These are phyloP conservation scores for Crambe crambe DNA, from an alignment of 37 sponge, comb jelly and placozoan species.

Conservation along the genomic window DNA sequence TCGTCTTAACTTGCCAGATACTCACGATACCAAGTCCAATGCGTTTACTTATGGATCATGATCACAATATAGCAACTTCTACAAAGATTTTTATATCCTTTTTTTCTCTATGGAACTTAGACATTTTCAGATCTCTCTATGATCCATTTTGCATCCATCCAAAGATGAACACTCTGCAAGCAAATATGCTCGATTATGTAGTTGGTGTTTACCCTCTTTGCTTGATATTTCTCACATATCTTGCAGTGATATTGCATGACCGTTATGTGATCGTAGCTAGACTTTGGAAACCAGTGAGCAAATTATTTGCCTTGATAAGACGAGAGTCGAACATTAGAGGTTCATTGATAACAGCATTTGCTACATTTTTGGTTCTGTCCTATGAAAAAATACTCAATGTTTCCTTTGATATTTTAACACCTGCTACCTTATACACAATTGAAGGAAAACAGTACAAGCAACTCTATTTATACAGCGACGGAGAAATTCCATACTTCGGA, in stretches of 20 bases:
- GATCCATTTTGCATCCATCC: conserved; percentile 28
- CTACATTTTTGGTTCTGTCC: conserved; percentile 17
- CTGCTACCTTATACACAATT: neutral
- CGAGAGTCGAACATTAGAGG: conserved; percentile 6
- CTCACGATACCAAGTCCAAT: neutral
- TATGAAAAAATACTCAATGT: neutral
- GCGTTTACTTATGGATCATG: too few relatives aligned
- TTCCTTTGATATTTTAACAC: conserved; percentile 13
- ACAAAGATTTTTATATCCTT: neutral
- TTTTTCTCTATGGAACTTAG: conserved; percentile 12
- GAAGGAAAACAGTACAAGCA: neutral
- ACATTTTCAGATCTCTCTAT: conserved; percentile 4
- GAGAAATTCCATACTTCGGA: conserved; percentile 2
- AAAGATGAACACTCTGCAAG: neutral
- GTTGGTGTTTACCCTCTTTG: conserved; percentile 8
- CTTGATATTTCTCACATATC: conserved; percentile 3
- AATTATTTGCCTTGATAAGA: neutral
- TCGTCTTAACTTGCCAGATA: neutral
- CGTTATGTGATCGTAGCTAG: neutral
- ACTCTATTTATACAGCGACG: neutral
- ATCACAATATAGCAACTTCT: too few relatives aligned
- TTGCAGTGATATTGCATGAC: conserved; percentile 3
- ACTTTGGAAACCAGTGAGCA: neutral
- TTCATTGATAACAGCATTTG: conserved; percentile 16
- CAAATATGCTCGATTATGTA: neutral